Evolutionary conservation across 2,113 vertebrate genomes (phyloP).

Genomic region (Athene cunicularia): DNA sequence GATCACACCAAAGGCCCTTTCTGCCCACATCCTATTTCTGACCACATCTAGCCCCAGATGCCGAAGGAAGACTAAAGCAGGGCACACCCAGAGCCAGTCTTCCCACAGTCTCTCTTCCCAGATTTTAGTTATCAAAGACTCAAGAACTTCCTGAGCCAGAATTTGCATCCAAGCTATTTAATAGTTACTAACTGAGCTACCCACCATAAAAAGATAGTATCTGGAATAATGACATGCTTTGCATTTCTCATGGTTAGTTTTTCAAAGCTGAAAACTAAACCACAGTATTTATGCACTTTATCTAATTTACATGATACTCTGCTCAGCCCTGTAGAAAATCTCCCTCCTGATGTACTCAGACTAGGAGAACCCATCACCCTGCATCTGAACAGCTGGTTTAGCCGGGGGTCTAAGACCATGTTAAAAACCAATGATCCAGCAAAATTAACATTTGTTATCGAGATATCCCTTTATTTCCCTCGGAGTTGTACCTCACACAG

Average conservation of each 20-base stretch:
- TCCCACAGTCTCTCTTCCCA: background rate
- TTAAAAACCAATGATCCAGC: background rate
- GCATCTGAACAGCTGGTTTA: background rate
- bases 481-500: accelerated
- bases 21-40: background rate
- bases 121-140: background rate
- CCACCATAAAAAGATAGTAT: background rate
- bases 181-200: background rate
- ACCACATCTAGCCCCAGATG: background rate
- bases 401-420: accelerated
- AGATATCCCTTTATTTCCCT: background rate
- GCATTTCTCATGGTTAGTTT: background rate
- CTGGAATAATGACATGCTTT: background rate
- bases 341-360: background rate
- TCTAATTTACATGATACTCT: background rate
- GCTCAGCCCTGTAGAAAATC: background rate
- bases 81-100: background rate
- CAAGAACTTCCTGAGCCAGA: background rate
- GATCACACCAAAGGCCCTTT: background rate
- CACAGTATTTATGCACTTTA: background rate
- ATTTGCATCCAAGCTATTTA: background rate
- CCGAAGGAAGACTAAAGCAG: background rate
- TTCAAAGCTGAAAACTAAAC: background rate
- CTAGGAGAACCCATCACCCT: background rate
- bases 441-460: background rate